Conservation (phyloP, 2,888 invertebrate genomes). For the Subacronicta megacephala region DNA sequence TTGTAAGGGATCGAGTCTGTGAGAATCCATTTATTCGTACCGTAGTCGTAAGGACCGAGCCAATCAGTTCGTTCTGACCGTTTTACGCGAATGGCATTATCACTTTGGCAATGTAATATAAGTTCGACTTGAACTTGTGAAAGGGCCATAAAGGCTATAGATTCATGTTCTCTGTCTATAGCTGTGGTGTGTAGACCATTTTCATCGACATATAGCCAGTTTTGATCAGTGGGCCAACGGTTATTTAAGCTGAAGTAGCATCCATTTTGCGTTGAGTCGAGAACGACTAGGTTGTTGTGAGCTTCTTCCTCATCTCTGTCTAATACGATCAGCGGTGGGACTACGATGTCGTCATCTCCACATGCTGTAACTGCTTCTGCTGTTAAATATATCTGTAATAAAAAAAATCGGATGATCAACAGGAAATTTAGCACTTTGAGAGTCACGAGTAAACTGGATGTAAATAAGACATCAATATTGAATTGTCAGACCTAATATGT, state of each 20-base stretch:
- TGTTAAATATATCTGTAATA: constrained; percentile 72
- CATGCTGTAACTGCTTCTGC: constrained; percentile 70
- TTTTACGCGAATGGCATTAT: constrained; percentile 62
- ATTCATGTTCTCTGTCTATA: constrained; percentile 83
- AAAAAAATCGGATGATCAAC: neutral
- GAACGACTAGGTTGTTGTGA: constrained; percentile 70
- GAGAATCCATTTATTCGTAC: constrained; percentile 78
- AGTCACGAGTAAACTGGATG: no score
- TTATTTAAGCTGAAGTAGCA: constrained; percentile 77
- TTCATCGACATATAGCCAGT: constrained; percentile 81
- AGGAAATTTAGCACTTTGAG: no score
- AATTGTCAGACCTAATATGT: no score
- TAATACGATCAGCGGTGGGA: constrained; percentile 77
- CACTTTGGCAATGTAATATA: constrained; percentile 71
- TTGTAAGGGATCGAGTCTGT: constrained; percentile 78
- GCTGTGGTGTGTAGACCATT: constrained; percentile 73
- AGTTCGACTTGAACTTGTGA: constrained; percentile 87
- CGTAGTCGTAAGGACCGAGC: constrained; percentile 76
- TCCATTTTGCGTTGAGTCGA: constrained; percentile 63
- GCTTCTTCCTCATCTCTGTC: constrained; percentile 80
- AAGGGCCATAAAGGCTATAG: constrained; percentile 82
- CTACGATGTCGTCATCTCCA: constrained; percentile 62
- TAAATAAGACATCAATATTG: no score
- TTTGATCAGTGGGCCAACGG: constrained; percentile 78
- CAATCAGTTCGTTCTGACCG: constrained; percentile 67